phyloP scores from a whole-genome alignment of 2,113 vertebrate species.

The Cyphomyrus plagiostoma region DNA sequence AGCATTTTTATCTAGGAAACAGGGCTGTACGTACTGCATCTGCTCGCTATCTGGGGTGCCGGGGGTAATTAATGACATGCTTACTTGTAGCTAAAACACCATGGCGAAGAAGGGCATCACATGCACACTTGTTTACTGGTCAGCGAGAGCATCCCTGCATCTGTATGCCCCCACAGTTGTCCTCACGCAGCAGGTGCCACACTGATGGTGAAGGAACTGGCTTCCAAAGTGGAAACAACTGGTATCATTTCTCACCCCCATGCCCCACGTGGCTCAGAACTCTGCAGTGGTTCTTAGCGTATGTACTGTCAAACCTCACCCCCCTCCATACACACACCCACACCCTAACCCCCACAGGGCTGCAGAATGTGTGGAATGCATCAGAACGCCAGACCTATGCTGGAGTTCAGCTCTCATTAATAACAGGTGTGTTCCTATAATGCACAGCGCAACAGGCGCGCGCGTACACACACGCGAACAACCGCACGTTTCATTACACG shows the following conservation, averaged over 20 bases:
- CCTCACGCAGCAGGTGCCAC: neutral
- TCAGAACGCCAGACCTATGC: conserved; percentile 58
- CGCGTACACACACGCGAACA: conserved; percentile 4
- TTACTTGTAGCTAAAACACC: conserved; percentile 4
- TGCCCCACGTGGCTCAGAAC: neutral
- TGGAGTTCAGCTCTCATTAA: conserved; percentile 56
- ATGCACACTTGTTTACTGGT: conserved; percentile 18
- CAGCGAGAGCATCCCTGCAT: neutral
- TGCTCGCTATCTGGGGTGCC: neutral
- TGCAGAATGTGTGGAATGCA: conserved; percentile 68
- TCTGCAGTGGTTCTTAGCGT: neutral
- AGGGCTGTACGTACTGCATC: neutral
- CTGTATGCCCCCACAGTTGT: neutral
- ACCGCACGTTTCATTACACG: conserved; percentile 37
- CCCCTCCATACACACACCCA: conserved; percentile 31
- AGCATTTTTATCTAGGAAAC: neutral
- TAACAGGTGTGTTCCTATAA: conserved; percentile 64
- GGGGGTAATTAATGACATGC: conserved; percentile 19
- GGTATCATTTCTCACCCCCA: neutral
- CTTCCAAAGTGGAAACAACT: neutral
- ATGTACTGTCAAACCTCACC: too few relatives aligned
- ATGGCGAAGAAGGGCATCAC: neutral
- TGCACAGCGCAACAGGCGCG: neutral
- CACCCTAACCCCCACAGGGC: conserved; percentile 55
- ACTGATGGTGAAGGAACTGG: neutral